Conservation (phyloP, 2,888 invertebrate genomes). For the Athalia rosae region DNA sequence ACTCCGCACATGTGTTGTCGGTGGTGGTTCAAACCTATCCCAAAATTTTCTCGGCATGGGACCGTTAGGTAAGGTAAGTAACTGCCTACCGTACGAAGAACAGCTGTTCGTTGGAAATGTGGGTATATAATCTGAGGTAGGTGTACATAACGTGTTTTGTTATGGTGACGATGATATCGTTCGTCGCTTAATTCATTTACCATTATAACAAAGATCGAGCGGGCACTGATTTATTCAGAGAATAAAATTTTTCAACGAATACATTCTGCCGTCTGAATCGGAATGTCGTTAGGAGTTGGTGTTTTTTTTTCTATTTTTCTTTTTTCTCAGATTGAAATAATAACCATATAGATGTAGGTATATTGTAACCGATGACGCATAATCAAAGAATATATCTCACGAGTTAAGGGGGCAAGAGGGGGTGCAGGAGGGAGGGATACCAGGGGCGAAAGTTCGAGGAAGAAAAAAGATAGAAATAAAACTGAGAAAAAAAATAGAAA, state of each 20-base stretch:
- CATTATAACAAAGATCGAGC: background rate
- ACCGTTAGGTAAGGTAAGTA: no score
- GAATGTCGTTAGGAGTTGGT: background rate
- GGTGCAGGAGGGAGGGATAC: background rate
- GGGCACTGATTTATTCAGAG: background rate
- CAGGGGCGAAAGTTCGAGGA: background rate
- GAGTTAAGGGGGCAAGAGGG: background rate
- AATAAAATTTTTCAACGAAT: background rate
- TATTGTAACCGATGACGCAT: conserved; percentile 39
- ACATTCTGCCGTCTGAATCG: background rate
- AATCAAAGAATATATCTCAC: conserved; percentile 40
- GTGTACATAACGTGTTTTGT: background rate
- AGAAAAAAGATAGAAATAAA: conserved; percentile 7
- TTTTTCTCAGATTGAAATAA: conserved; percentile 2
- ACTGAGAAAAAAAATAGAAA: background rate
- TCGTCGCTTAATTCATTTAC: conserved; percentile 18
- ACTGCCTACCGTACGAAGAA: background rate
- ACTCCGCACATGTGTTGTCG: no score
- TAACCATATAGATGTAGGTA: background rate
- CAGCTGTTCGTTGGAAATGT: conserved; percentile 6
- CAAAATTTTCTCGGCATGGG: no score
- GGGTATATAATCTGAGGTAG: background rate
- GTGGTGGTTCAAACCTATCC: no score
- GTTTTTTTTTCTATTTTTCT: background rate
- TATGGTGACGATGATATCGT: background rate